Evolutionary conservation across 2,797 vertebrate species (phyloP).

Genomic region (Pampus argenteus): DNA sequence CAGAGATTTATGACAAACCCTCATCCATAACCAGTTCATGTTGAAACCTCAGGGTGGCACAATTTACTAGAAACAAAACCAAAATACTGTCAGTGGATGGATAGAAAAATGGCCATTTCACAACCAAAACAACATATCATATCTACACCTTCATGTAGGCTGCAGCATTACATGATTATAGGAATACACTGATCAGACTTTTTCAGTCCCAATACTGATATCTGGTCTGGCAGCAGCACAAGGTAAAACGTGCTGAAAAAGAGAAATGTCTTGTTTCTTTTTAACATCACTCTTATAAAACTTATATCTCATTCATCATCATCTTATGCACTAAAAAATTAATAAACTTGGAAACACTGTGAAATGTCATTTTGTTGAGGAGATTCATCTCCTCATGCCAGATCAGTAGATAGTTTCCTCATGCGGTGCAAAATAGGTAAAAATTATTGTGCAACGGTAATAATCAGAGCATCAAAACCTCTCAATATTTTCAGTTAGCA

Average conservation of each 20-base stretch:
- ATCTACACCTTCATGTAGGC: background rate
- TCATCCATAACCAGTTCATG: conserved; percentile 51
- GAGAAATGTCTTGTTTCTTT: background rate
- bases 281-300: background rate
- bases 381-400: background rate
- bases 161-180: conserved; percentile 17
- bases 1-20: conserved; percentile 57
- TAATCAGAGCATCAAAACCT: too few species aligned
- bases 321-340: background rate
- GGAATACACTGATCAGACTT: too few species aligned
- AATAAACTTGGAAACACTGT: background rate
- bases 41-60: conserved; percentile 51
- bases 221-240: background rate
- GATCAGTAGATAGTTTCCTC: background rate
- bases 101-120: conserved; percentile 42
- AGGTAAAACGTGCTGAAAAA: background rate
- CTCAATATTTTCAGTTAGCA: too few species aligned
- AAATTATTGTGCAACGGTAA: too few species aligned
- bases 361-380: background rate
- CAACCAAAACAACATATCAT: conserved; percentile 5
- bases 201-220: too few species aligned
- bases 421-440: too few species aligned
- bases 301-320: background rate
- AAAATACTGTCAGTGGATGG: conserved; percentile 24
- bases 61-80: conserved; percentile 45